phyloP scores from a whole-genome alignment of 1,140 invertebrate species.

The Asobara japonica region DNA sequence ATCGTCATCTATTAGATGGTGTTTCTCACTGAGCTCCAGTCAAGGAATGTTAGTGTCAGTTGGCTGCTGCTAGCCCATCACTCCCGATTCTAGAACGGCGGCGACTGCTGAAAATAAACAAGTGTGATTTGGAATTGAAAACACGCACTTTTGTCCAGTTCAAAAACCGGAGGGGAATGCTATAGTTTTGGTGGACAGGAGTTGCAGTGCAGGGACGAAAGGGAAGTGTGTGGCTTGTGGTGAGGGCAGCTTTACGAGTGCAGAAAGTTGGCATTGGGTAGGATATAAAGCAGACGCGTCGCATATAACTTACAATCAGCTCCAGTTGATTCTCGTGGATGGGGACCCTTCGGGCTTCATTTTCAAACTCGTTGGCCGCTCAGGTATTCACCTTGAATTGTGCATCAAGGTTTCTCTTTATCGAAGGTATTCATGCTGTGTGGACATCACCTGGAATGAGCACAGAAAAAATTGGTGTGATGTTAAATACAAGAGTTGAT shows the following conservation, averaged over 20 bases:
- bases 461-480: not conserved
- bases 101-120: not conserved
- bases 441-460: not conserved
- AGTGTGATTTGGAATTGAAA: not conserved
- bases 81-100: too few species aligned
- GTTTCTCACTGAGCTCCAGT: too few species aligned
- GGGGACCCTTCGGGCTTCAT: slow-evolving; percentile 34
- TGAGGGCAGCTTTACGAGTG: slow-evolving; percentile 62
- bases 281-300: slow-evolving; percentile 65
- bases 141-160: not conserved
- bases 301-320: slow-evolving; percentile 68
- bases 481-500: too few species aligned
- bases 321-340: slow-evolving; percentile 13
- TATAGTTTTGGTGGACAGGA: not conserved
- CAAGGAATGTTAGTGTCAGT: too few species aligned
- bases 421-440: not conserved
- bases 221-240: slow-evolving; percentile 30
- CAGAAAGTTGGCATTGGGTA: slow-evolving; percentile 60
- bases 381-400: slow-evolving; percentile 46
- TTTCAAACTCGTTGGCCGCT: slow-evolving; percentile 34
- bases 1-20: too few species aligned
- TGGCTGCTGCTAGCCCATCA: too few species aligned
- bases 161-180: not conserved
- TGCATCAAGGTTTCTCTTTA: slow-evolving; percentile 36
- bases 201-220: slow-evolving; percentile 41